Evolutionary conservation across 2,888 invertebrate genomes (phyloP).

Genomic region (Parnassius glacialis): DNA sequence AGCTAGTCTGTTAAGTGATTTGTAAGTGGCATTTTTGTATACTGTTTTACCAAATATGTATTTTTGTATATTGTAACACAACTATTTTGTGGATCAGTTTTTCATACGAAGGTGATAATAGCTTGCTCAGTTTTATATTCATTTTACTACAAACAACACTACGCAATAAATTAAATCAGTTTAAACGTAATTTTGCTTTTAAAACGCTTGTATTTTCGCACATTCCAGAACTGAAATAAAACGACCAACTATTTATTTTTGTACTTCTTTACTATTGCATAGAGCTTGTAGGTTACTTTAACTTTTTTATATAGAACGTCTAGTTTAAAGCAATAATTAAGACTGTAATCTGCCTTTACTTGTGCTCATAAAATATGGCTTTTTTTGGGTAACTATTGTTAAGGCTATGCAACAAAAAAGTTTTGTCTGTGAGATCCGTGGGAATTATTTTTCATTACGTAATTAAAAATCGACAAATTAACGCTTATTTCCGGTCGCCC

Average conservation of each 20-base stretch:
- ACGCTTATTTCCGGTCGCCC: background rate
- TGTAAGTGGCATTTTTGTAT: conserved; percentile 29
- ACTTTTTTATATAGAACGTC: conserved; percentile 24
- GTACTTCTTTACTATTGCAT: conserved; percentile 32
- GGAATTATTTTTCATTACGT: conserved; percentile 7
- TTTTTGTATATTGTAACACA: conserved; percentile 24
- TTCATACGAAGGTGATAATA: conserved; percentile 8
- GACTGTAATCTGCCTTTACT: conserved; percentile 21
- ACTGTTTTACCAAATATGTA: conserved; percentile 24
- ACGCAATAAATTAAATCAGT: background rate
- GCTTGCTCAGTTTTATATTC: conserved; percentile 8
- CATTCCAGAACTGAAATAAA: conserved; percentile 22
- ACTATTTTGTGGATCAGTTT: conserved; percentile 22
- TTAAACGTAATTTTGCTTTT: conserved; percentile 3
- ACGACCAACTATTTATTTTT: conserved; percentile 38
- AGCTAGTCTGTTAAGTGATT: conserved; percentile 28
- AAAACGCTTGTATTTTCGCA: conserved; percentile 6
- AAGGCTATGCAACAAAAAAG: background rate
- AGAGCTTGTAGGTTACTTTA: conserved; percentile 26
- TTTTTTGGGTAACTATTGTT: background rate
- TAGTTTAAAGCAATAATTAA: conserved; percentile 23
- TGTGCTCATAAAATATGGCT: conserved; percentile 4
- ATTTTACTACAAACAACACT: background rate
- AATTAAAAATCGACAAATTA: background rate
- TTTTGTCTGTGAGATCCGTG: conserved; percentile 15